A percentile compares a stretch with the other conserved stretches of the same genome.
These are phyloP conservation scores for Homarus gammarus DNA, from an alignment of 2,888 invertebrate genomes.

Conservation along the genomic window DNA sequence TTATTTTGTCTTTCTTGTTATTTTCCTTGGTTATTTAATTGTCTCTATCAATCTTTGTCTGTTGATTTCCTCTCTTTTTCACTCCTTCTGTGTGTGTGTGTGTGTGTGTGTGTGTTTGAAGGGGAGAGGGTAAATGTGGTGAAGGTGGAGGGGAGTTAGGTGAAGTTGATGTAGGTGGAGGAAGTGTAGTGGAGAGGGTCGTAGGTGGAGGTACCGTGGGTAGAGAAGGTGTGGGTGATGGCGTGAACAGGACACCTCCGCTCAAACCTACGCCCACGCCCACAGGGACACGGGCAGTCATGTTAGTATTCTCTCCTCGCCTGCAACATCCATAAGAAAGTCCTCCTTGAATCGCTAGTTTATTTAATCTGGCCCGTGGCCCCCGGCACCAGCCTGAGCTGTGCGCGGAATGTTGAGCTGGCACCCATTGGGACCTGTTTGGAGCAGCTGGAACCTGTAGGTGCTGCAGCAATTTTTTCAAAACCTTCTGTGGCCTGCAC, in stretches of 20 bases:
- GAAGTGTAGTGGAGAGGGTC: not conserved
- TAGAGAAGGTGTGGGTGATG: too few species aligned
- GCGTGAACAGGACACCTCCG: too few species aligned
- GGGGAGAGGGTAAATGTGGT: too few species aligned
- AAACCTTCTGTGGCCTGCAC: not conserved
- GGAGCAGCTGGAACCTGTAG: too few species aligned
- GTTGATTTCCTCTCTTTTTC: too few species aligned
- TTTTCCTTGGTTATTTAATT: too few species aligned
- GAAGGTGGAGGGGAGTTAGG: too few species aligned
- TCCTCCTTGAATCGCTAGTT: constrained; percentile 42
- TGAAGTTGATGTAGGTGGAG: not conserved
- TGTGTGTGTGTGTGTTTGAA: too few species aligned
- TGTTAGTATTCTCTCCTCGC: constrained; percentile 22
- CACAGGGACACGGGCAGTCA: not conserved
- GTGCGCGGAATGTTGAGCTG: not conserved
- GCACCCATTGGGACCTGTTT: not conserved
- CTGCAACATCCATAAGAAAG: constrained; percentile 25
- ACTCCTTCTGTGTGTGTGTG: too few species aligned
- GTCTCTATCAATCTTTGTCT: too few species aligned
- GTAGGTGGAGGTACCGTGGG: not conserved
- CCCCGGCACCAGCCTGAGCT: not conserved
- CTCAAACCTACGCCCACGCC: too few species aligned
- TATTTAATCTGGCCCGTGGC: constrained; percentile 15
- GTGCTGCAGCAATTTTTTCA: too few species aligned
- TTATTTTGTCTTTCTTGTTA: not conserved